A percentile compares a stretch with the other conserved stretches of the same genome.
These are phyloP conservation scores for Puma concolor DNA, from an alignment of 2,113 vertebrate species.

Conservation along the genomic window DNA sequence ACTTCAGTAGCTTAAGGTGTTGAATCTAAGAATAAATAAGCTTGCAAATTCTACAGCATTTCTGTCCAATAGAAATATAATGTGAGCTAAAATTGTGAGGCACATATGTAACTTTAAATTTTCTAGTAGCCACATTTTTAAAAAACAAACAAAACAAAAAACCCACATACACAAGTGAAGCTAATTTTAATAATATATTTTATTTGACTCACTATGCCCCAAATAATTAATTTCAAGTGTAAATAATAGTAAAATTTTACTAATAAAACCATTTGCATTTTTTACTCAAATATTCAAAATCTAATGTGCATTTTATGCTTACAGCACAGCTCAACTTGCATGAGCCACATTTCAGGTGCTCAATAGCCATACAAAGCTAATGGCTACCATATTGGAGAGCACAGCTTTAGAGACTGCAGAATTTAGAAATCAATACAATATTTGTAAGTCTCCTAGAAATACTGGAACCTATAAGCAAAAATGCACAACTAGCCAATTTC, in stretches of 20 bases:
- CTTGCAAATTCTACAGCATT: neutral
- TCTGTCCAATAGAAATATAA: neutral
- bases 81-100: neutral
- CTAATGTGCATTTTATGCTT: neutral
- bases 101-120: neutral
- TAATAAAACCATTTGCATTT: neutral
- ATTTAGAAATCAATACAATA: neutral
- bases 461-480: neutral
- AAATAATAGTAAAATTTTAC: neutral
- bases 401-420: neutral
- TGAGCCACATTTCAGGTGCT: neutral
- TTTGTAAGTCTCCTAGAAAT: neutral
- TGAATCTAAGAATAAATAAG: neutral
- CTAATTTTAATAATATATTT: slow-evolving; percentile 17
- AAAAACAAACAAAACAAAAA: neutral
- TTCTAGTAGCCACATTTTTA: neutral
- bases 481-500: neutral
- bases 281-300: neutral
- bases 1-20: neutral
- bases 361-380: neutral
- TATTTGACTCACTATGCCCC: neutral
- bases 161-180: neutral
- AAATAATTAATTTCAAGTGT: slow-evolving; percentile 25
- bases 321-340: neutral
- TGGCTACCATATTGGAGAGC: neutral